Conservation (phyloP, 2,888 invertebrate species). For the Metalampra italica region DNA sequence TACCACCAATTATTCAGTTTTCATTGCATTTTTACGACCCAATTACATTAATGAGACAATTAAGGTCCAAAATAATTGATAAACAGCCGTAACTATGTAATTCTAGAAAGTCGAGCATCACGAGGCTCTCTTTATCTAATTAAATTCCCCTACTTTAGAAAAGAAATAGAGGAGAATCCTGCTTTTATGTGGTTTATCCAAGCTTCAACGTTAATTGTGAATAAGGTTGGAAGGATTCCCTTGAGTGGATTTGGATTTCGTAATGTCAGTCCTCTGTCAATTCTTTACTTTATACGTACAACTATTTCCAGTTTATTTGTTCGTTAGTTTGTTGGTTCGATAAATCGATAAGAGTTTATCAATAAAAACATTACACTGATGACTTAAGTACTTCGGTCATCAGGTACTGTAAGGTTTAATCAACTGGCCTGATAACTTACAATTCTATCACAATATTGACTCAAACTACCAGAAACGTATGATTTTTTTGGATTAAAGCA, state of each 20-base stretch:
- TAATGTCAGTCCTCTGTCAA: not conserved
- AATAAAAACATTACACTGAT: too few species aligned
- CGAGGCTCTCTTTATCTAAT: conserved; percentile 28
- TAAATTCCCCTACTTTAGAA: conserved; percentile 28
- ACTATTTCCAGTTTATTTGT: too few species aligned
- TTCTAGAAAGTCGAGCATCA: conserved; percentile 22
- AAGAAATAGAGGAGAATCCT: not conserved
- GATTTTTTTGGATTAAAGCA: too few species aligned
- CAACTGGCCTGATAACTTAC: too few species aligned
- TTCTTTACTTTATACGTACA: too few species aligned
- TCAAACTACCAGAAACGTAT: too few species aligned
- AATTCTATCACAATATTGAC: too few species aligned
- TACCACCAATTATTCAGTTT: too few species aligned
- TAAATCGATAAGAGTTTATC: too few species aligned
- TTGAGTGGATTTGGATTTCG: not conserved
- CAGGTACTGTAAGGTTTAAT: too few species aligned
- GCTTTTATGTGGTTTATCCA: conserved; percentile 3
- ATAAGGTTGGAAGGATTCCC: not conserved
- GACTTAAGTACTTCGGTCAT: too few species aligned
- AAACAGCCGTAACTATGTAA: conserved; percentile 20
- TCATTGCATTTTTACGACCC: not conserved
- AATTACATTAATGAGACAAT: not conserved
- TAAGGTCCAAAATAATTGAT: conserved; percentile 24
- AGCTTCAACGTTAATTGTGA: conserved; percentile 1
- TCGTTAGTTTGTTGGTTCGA: too few species aligned